Percentiles rank a stretch among this genome's conserved stretches.
Evolutionary conservation across 1,140 invertebrate species (phyloP).

Genomic region (Aphis craccivora): DNA sequence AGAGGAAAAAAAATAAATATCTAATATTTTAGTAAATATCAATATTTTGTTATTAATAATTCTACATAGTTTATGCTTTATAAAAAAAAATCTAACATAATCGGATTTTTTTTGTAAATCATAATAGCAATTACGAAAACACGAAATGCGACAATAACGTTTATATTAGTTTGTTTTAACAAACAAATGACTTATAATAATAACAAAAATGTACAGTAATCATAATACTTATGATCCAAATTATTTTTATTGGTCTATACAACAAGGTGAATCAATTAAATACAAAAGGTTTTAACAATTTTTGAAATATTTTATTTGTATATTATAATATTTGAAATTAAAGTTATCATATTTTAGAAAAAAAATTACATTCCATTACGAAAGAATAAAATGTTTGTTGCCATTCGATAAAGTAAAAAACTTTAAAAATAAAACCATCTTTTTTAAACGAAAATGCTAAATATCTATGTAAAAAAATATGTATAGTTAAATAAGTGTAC

Average conservation of each 20-base stretch:
- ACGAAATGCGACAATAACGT: not conserved
- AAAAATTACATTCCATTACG: not conserved
- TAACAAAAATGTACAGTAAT: not conserved
- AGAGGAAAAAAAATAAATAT: too few relatives aligned
- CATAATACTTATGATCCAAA: not conserved
- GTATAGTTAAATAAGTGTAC: not conserved
- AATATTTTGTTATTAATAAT: not conserved
- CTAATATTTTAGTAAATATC: not conserved
- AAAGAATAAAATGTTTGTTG: not conserved
- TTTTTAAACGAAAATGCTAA: too few relatives aligned
- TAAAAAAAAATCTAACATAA: not conserved
- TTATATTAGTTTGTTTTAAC: not conserved
- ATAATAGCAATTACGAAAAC: not conserved
- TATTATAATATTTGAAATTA: not conserved
- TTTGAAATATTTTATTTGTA: not conserved
- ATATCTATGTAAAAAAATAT: not conserved
- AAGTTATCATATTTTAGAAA: too few relatives aligned
- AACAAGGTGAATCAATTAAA: not conserved
- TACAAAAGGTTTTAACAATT: not conserved
- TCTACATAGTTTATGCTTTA: not conserved
- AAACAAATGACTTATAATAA: not conserved
- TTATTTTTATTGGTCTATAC: not conserved
- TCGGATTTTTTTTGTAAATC: not conserved
- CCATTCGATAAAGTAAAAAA: not conserved
- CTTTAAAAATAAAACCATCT: not conserved